Evolutionary conservation across 2,113 vertebrate species (phyloP).

Genomic region (sheep (Ovis aries)): ARS-UI_Ramb_v3.0 NC_056068.1:67254001-67254500

Average conservation of each 20-base stretch:
- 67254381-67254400: neutral
- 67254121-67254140: neutral
- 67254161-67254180: neutral
- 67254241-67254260: neutral
- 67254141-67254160: neutral
- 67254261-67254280: neutral
- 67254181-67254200: neutral
- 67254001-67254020: neutral
- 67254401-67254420: neutral
- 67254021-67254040: neutral
- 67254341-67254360: neutral
- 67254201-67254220: neutral
- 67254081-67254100: neutral
- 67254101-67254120: neutral
- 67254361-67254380: neutral
- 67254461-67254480: no score
- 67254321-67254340: neutral
- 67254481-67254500: no score
- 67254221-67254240: neutral
- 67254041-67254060: neutral
- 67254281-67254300: neutral
- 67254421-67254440: neutral
- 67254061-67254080: neutral
- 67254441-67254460: no score
- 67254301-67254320: neutral